Evolutionary conservation across 2,113 vertebrate genomes (phyloP), one percentile per base, ranked within the genome.

Genomic region (Xiphias gladius): DNA sequence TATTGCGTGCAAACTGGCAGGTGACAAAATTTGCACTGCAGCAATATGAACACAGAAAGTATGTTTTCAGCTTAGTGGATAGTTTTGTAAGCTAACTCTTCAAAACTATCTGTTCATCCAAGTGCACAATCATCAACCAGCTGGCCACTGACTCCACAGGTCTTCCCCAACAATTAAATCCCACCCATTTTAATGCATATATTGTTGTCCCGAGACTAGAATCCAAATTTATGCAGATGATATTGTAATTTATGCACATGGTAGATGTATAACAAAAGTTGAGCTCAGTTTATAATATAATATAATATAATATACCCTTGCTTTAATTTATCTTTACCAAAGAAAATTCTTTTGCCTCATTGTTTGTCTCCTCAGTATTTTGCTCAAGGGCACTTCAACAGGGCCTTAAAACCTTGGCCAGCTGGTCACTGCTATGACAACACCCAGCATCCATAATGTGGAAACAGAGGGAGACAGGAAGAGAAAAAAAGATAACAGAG

Each of bases 381-480:
- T 83, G 79, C 83, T 86, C 84, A 81, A 83, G 69, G 81, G 82
- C 81, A 78, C 82, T 83, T 79, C 24, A 80, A 54, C 66, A 79
- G 52, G 55, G 64, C 79, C 62, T 63, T 58, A 73, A n/a, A 74
- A 79, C 67, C 54, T 50, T 62, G 26, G 81, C 79, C 62, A 82
- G 79, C 70, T 68, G 59, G 76, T 83, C 46, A 70, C 35, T 17
- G 46, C 76, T 75, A 58, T 28, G 50, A 85, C 66, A 82, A 66
- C 74, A 81, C 41, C 65, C 76, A 82, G 64, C 65, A 86, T 82
- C 72, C 75, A 86, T 82, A 83, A 82, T 73, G 50, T 68, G 67
- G 75, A 82, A 76, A 77, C 64, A 82, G 70, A 82, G 74, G 54
- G 67, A 73, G 71, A 81, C 39, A 80, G 64, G 22, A 69, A 64